These are phyloP conservation scores for Colletes latitarsis DNA, from an alignment of 1,140 invertebrate species.

Conservation along the genomic window DNA sequence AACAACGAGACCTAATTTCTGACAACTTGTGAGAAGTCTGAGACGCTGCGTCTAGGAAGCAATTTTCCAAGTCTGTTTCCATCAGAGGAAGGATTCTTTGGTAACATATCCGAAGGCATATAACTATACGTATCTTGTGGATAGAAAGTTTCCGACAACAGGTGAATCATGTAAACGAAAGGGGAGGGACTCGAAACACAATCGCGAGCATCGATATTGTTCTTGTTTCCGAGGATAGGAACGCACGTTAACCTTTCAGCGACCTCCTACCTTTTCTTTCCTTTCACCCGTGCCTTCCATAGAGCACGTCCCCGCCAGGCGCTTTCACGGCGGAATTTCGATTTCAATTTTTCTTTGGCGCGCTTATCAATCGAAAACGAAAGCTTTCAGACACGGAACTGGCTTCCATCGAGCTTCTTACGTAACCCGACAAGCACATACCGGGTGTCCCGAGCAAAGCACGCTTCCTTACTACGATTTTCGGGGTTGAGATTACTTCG, in stretches of 20 bases:
- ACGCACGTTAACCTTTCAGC: neutral
- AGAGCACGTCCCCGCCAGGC: neutral
- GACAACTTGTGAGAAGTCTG: neutral
- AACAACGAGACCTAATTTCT: too few species aligned
- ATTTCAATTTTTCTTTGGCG: conserved; percentile 7
- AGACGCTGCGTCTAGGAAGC: too few species aligned
- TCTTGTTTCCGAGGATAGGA: conserved; percentile 1
- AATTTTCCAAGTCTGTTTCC: neutral
- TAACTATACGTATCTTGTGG: too few species aligned
- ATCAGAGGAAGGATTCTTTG: neutral
- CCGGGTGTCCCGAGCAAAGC: too few species aligned
- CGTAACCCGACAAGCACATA: neutral
- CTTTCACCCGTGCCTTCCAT: neutral
- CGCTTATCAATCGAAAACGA: conserved; percentile 23
- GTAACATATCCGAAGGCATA: neutral
- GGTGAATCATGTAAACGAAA: neutral
- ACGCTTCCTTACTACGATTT: too few species aligned
- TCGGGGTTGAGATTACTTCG: too few species aligned
- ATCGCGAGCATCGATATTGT: neutral
- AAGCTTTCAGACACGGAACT: conserved; percentile 8
- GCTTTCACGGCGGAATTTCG: neutral
- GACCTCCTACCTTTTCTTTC: neutral
- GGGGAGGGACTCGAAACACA: neutral
- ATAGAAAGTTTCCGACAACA: conserved; percentile 18
- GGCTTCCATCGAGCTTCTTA: neutral